These are phyloP conservation scores for Esox masquinongy DNA, from an alignment of 2,797 vertebrate species.

Conservation along the genomic window DNA sequence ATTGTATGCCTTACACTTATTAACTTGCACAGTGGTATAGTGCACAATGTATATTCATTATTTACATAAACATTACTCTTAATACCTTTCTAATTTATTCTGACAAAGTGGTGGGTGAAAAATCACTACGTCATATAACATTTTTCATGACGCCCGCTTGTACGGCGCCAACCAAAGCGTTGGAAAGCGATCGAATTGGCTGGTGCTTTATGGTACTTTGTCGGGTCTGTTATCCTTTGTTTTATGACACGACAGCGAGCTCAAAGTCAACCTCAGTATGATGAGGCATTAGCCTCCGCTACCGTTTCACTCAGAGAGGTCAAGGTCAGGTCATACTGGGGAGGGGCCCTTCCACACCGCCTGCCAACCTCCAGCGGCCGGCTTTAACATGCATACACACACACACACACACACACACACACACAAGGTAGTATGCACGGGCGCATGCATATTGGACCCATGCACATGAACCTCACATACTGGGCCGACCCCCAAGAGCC, in stretches of 20 bases:
- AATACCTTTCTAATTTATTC: background rate
- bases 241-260: slow-evolving; percentile 68
- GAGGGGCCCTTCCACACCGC: slow-evolving; percentile 57
- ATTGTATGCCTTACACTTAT: slow-evolving; percentile 44
- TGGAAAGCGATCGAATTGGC: slow-evolving; percentile 52
- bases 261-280: slow-evolving; percentile 76
- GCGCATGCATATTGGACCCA: background rate
- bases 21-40: background rate
- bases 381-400: background rate
- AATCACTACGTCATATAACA: background rate
- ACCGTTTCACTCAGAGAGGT: slow-evolving; percentile 72
- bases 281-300: slow-evolving; percentile 76
- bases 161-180: background rate
- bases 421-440: background rate
- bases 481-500: too few relatives aligned
- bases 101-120: background rate
- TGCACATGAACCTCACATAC: slow-evolving; percentile 16
- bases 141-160: too few relatives aligned
- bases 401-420: background rate
- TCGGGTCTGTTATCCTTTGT: slow-evolving; percentile 73
- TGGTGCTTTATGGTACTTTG: slow-evolving; percentile 69
- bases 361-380: background rate
- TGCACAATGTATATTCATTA: background rate
- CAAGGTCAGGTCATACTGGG: slow-evolving; percentile 75
- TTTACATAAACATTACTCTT: background rate